Base-by-base conservation (phyloP, 2,888 invertebrate genomes). In the Agrochola circellaris region DNA sequence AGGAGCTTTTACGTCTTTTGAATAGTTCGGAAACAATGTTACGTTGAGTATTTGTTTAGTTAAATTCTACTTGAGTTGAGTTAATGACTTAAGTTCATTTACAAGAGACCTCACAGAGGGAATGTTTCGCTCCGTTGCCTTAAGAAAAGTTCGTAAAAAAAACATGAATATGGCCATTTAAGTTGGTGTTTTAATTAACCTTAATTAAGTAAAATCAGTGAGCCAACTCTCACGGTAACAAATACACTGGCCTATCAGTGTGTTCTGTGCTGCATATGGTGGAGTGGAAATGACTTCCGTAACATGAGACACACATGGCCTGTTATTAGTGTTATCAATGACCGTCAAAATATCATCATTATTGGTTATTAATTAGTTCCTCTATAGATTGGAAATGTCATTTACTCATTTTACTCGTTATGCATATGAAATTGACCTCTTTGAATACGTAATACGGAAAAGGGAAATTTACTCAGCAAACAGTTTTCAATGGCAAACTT, bases 131-230 rank as follows among this genome's bases (percentile, higher is more conserved):
- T 84, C 69, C 66, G 87, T 77, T 87, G 82, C 45, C 30, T 73
- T 48, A 83, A 82, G 79, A 68, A 75, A 77, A 72, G 64, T 74
- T 70, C 26, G 17, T 66, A 79, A 75, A 86, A 86, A 91, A 91
- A 90, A 92, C 86, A 90, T 91, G 91, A 92, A 91, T 91, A 91
- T 91, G 69, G 69, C 51, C 54, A 68, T 87, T 82, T 74, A 30
- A 69, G 58, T 73, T 77, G 61, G 90, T 91, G 92, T 91, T 94
- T 95, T 94, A 94, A 96, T 96, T 95, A 95, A 92, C 91, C 91
- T 94, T 94, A 96, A 95, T 95, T 94, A 95, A 92, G 92, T 62
- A 89, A 91, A 91, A 92, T 88, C 91, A 91, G 77, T 73, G 90
- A 89, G 87, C 87, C 67, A 60, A 83, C 87, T 94, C 94, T 93